These are phyloP conservation scores for Orchesella cincta DNA, from an alignment of 1,140 invertebrate species.

Conservation along the genomic window DNA sequence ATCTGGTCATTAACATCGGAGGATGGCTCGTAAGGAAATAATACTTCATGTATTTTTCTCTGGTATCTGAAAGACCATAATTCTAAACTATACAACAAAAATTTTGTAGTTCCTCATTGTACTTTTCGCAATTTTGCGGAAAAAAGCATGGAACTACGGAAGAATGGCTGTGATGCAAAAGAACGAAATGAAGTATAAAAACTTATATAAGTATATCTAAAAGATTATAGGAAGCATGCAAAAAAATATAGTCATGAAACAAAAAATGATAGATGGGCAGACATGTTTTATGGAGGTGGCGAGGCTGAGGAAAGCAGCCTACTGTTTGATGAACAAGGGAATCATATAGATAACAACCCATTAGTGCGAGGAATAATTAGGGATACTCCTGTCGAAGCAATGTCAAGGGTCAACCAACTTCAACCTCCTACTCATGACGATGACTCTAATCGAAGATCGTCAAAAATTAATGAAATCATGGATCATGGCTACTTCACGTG, in stretches of 20 bases:
- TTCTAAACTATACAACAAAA: background rate
- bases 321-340: too few relatives aligned
- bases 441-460: too few relatives aligned
- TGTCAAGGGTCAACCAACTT: too few relatives aligned
- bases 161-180: conserved; percentile 84
- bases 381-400: too few relatives aligned
- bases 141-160: conserved; percentile 90
- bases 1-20: conserved; percentile 76
- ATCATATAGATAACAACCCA: too few relatives aligned
- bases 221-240: too few relatives aligned
- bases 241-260: background rate
- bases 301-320: too few relatives aligned
- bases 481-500: conserved; percentile 5
- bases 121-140: conserved; percentile 78
- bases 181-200: conserved; percentile 73
- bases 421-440: too few relatives aligned
- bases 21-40: conserved; percentile 68
- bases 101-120: conserved; percentile 63
- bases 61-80: background rate
- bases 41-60: conserved; percentile 28
- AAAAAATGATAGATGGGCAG: conserved; percentile 74
- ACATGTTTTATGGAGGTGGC: conserved; percentile 79
- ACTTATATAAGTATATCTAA: too few relatives aligned
- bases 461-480: background rate
- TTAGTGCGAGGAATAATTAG: too few relatives aligned